A percentile compares a stretch with the other conserved stretches of the same genome.
phyloP scores from a whole-genome alignment of 2,797 vertebrate species.

The Sebastiscus albofasciatus region DNA sequence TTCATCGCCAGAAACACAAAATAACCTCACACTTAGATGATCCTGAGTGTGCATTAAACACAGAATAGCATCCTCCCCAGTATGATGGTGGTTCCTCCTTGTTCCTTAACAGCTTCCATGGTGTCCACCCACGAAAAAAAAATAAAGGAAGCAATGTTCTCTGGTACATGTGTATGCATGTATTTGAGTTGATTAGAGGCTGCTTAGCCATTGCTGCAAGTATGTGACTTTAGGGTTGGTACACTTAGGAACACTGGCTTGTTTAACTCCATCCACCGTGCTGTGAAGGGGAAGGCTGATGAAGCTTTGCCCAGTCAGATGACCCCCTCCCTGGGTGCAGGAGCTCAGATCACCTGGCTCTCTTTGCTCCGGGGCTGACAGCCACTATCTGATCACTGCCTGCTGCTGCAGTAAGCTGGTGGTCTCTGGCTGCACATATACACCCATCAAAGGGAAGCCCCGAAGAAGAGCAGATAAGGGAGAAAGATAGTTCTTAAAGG shows the following conservation, averaged over 20 bases:
- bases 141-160: neutral
- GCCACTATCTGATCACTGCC: slow-evolving; percentile 9
- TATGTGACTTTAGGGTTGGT: neutral
- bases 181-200: neutral
- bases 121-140: neutral
- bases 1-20: neutral
- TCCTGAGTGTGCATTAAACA: neutral
- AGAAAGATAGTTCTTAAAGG: neutral
- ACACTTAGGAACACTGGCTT: neutral
- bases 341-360: slow-evolving; percentile 17
- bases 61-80: neutral
- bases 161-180: neutral
- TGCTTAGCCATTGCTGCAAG: neutral
- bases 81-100: neutral
- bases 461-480: neutral
- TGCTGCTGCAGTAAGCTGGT: slow-evolving; percentile 20
- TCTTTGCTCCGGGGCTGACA: slow-evolving; percentile 8
- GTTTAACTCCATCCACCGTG: neutral
- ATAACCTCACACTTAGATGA: neutral
- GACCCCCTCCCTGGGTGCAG: slow-evolving; percentile 8
- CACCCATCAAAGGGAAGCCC: neutral
- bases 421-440: neutral
- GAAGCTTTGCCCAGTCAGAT: slow-evolving; percentile 3
- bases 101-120: neutral
- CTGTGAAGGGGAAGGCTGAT: neutral